These are phyloP conservation scores for Otus sunia DNA, from an alignment of 2,113 vertebrate genomes.

Conservation along the genomic window DNA sequence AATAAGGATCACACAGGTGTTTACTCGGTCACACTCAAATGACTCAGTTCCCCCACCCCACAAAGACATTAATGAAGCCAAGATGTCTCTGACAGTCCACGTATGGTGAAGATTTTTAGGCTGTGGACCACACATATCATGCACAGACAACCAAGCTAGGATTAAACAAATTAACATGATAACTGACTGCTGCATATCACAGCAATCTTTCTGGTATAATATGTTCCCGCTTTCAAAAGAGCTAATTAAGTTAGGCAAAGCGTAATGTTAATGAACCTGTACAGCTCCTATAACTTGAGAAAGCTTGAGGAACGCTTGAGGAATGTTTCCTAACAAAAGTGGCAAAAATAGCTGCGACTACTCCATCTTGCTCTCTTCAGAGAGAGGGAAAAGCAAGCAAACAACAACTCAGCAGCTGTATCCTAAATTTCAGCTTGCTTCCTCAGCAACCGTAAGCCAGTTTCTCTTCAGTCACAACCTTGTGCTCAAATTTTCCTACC, in stretches of 20 bases:
- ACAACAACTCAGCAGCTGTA: neutral
- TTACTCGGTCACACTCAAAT: fast-evolving
- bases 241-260: neutral
- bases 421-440: neutral
- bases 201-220: neutral
- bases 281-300: neutral
- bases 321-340: neutral
- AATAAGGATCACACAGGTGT: neutral
- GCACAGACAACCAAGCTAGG: neutral
- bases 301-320: neutral
- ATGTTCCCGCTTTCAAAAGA: neutral
- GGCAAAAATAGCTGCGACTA: neutral
- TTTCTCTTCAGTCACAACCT: neutral
- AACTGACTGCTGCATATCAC: neutral
- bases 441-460: neutral
- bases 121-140: neutral
- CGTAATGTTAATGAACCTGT: fast-evolving
- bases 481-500: neutral
- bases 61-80: neutral
- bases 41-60: neutral
- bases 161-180: neutral
- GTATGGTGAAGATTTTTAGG: neutral
- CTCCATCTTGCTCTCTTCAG: neutral
- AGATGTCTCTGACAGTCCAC: neutral
- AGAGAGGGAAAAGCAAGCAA: neutral